Evolutionary conservation across 2,113 vertebrate species (phyloP), one percentile per base, ranked within the genome.

Genomic region (Hemibagrus wyckioides): DNA sequence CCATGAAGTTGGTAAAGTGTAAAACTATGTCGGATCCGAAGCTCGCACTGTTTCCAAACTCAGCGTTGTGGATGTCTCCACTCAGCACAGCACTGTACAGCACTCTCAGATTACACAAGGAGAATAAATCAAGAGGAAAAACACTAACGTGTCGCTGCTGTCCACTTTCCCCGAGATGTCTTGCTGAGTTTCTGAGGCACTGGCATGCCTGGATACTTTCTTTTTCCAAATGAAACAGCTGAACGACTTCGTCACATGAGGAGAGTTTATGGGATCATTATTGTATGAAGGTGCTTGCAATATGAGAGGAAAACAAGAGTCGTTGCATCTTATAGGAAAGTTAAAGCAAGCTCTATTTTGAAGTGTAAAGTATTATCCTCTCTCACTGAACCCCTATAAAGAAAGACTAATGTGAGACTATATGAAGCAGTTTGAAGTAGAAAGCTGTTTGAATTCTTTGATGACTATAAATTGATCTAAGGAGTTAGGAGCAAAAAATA

Each of bases 31-130:
- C 11, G 15, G n/a, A 13, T 41, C 33, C 36, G 23, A 59, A 81
- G 85, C 44, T 10, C 36, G 50, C 39, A 54, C 39, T 87, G 36
- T 82, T 89, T 82, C 3, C 89, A 90, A 92, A 93, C 90, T 86
- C 88, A 87, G 84, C 52, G 83, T 88, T 81, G 59, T 33, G 50
- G 76, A 39, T 69, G 77, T 57, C 69, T 88, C 77, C 69, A 65
- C 67, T 52, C n/a, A 63, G 54, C 44, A 48, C 44, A 48, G 44
- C 44, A 2, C 73, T 39, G 36, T 41, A 61, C 61, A 52, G n/a
- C 21, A 50, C 41, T 86, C 86, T 96, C 95, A 90, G 91, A 89
- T 95, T 95, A 93, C 94, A 93, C 73, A 87, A 83, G 86, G 80
- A 36, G 83, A 41, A 39, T 33, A 61, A 44, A 75, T 52, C 30